Evolutionary conservation across 2,113 vertebrate genomes (phyloP).

Genomic region (Chascanopsetta lugubris): DNA sequence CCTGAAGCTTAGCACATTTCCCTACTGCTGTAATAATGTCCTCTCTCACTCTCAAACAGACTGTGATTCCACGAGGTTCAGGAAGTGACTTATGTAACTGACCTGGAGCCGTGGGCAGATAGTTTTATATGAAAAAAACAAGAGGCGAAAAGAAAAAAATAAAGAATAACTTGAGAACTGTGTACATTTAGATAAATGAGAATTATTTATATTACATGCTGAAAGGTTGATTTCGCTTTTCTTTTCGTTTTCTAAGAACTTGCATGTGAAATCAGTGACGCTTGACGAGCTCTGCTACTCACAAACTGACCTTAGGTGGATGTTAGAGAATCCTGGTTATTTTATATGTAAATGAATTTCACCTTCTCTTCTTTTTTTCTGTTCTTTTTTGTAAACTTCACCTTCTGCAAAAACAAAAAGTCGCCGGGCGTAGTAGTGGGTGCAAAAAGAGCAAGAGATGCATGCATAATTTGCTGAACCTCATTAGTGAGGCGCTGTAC

Average conservation of each 20-base stretch:
- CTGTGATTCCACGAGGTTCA: conserved; percentile 90
- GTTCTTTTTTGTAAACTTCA: conserved; percentile 82
- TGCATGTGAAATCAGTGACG: conserved; percentile 94
- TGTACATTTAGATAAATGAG: conserved; percentile 89
- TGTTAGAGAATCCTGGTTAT: conserved; percentile 81
- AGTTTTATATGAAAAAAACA: conserved; percentile 80
- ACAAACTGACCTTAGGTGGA: conserved; percentile 84
- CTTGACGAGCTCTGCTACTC: conserved; percentile 88
- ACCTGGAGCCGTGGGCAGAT: conserved; percentile 76
- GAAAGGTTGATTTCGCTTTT: conserved; percentile 67
- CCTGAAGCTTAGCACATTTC: conserved; percentile 82
- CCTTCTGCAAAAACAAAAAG: conserved; percentile 85
- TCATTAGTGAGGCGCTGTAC: conserved; percentile 95
- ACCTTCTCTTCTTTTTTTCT: conserved; percentile 29
- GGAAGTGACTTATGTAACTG: conserved; percentile 75
- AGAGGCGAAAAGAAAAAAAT: conserved; percentile 64
- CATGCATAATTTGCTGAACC: conserved; percentile 94
- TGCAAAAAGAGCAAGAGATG: conserved; percentile 91
- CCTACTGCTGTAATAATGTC: conserved; percentile 80
- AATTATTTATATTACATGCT: conserved; percentile 87
- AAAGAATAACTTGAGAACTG: conserved; percentile 80
- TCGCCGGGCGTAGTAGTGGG: conserved; percentile 89
- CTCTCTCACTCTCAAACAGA: conserved; percentile 85
- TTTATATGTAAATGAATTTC: conserved; percentile 59
- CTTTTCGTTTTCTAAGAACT: conserved; percentile 65